Evolutionary conservation across 2,113 vertebrate genomes (phyloP).

Genomic region (Carettochelys insculpta): DNA sequence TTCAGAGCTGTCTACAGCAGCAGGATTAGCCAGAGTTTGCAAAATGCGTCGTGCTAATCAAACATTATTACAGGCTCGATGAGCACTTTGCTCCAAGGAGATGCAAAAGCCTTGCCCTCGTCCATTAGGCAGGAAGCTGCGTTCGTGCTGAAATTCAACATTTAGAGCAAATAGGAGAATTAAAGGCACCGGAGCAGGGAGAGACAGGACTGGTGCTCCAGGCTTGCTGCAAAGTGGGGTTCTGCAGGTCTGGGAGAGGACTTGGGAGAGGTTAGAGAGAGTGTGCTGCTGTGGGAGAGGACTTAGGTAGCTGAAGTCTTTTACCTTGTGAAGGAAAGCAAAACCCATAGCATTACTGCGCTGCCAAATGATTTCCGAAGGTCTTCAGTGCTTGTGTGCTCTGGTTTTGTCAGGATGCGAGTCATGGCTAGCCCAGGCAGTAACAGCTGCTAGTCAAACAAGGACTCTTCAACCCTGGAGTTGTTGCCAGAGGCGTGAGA

Average conservation of each 20-base stretch:
- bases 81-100: background rate
- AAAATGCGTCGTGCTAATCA: background rate
- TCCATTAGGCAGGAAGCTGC: background rate
- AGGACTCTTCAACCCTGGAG: background rate
- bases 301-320: background rate
- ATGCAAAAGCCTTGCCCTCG: background rate
- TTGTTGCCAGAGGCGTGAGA: background rate
- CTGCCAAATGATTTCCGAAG: accelerated
- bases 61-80: background rate
- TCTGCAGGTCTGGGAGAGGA: accelerated
- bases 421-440: background rate
- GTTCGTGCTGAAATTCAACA: background rate
- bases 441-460: background rate
- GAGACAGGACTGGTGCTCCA: accelerated
- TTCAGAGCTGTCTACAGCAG: background rate
- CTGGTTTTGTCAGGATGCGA: background rate
- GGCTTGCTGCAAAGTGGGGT: background rate
- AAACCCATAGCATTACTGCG: background rate
- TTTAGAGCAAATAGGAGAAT: background rate
- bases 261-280: background rate
- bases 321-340: too few relatives aligned
- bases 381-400: background rate
- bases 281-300: background rate
- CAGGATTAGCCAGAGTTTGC: background rate
- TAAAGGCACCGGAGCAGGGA: background rate